phyloP scores from a whole-genome alignment of 2,888 invertebrate genomes.

The Meteorus colon region DNA sequence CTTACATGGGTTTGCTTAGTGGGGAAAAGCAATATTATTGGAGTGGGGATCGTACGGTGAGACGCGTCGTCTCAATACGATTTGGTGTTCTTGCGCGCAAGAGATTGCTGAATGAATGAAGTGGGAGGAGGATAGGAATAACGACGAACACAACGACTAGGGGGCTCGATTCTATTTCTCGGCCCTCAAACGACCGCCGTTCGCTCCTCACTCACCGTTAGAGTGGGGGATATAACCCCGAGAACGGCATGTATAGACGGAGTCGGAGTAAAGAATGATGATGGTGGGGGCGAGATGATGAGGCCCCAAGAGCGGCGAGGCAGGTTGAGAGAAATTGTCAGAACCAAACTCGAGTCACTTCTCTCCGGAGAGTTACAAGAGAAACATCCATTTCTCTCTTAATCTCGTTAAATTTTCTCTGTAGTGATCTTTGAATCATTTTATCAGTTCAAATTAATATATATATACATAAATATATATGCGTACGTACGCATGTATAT shows the following conservation, averaged over 20 bases:
- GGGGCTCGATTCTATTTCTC: slow-evolving; percentile 7
- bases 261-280: slow-evolving; percentile 15
- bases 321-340: slow-evolving; percentile 65
- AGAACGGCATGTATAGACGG: background rate
- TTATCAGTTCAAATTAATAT: background rate
- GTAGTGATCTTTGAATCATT: background rate
- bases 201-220: background rate
- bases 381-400: slow-evolving; percentile 45
- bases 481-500: too few relatives aligned
- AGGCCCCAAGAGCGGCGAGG: slow-evolving; percentile 49
- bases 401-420: background rate
- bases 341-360: slow-evolving; percentile 60
- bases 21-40: background rate
- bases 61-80: slow-evolving; percentile 19
- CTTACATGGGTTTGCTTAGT: background rate
- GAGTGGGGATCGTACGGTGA: slow-evolving; percentile 18
- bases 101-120: slow-evolving; percentile 9
- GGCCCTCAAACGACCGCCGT: background rate
- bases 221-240: slow-evolving; percentile 11
- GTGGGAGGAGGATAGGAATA: slow-evolving; percentile 29
- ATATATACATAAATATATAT: too few relatives aligned
- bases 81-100: slow-evolving; percentile 10
- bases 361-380: slow-evolving; percentile 58
- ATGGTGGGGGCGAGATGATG: slow-evolving; percentile 60
- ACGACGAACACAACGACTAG: background rate